phyloP scores from a whole-genome alignment of 35 echinoderm and acorn worm species.

The Hemicentrotus pulcherrimus region DNA sequence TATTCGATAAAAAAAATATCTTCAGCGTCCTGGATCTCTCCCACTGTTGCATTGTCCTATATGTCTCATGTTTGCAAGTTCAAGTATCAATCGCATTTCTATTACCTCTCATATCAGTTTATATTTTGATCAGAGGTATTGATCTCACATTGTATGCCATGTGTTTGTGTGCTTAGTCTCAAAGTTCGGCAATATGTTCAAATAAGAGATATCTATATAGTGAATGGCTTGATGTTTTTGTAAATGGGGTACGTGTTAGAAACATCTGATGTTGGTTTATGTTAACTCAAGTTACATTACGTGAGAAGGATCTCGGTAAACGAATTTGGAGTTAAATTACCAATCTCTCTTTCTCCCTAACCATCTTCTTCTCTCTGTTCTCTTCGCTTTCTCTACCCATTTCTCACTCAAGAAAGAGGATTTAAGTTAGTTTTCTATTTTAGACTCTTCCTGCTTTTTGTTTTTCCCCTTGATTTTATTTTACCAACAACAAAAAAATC shows the following conservation, averaged over 20 bases:
- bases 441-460: no score
- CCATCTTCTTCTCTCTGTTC: neutral
- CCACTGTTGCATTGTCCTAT: neutral
- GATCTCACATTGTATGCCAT: neutral
- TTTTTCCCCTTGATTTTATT: no score
- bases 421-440: no score
- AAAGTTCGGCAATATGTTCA: neutral
- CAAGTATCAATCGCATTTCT: neutral
- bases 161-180: slow-evolving; percentile 3
- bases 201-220: neutral
- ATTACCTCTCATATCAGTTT: neutral
- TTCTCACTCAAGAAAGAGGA: no score
- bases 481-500: no score
- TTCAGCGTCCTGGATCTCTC: neutral
- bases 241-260: neutral
- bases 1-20: neutral
- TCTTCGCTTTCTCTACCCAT: no score
- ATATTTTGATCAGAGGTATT: neutral
- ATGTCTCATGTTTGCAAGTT: neutral
- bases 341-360: neutral
- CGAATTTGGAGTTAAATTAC: neutral
- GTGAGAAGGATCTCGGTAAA: neutral
- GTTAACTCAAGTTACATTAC: neutral
- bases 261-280: neutral
- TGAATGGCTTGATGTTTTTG: neutral